Conservation (phyloP, 2,888 invertebrate genomes). For the Drosophila ustulata region DNA sequence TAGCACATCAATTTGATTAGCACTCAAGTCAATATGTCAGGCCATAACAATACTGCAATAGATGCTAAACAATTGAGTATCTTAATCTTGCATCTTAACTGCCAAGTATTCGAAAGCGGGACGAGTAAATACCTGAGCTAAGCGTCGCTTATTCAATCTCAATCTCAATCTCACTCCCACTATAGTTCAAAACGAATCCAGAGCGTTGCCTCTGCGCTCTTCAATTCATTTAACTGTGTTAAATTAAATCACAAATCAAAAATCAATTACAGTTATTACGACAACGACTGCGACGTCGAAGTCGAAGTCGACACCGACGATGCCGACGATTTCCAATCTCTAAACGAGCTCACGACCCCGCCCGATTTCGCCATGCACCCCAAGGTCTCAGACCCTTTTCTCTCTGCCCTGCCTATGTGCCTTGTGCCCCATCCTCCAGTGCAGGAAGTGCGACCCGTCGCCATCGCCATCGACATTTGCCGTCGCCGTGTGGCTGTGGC, state of each 20-base stretch:
- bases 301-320: slow-evolving; percentile 54
- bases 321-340: slow-evolving; percentile 79
- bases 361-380: slow-evolving; percentile 16
- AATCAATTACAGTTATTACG: slow-evolving; percentile 84
- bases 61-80: slow-evolving; percentile 17
- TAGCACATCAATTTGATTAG: background rate
- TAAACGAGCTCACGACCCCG: slow-evolving; percentile 63
- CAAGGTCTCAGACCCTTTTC: slow-evolving; percentile 1
- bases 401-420: slow-evolving; percentile 21
- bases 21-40: slow-evolving; percentile 1
- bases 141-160: slow-evolving; percentile 15
- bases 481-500: slow-evolving; percentile 43
- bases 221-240: slow-evolving; percentile 78
- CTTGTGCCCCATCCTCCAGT: slow-evolving; percentile 25
- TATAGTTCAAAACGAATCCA: slow-evolving; percentile 9
- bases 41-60: background rate
- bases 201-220: slow-evolving; percentile 29
- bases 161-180: background rate
- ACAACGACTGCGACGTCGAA: slow-evolving; percentile 67
- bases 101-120: slow-evolving; percentile 7
- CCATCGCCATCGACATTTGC: slow-evolving; percentile 4
- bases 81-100: slow-evolving; percentile 7
- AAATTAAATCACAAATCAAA: slow-evolving; percentile 85
- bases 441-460: slow-evolving; percentile 58
- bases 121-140: slow-evolving; percentile 14